phyloP scores from a whole-genome alignment of 2,113 vertebrate genomes.

The Pteruthius melanotis region DNA sequence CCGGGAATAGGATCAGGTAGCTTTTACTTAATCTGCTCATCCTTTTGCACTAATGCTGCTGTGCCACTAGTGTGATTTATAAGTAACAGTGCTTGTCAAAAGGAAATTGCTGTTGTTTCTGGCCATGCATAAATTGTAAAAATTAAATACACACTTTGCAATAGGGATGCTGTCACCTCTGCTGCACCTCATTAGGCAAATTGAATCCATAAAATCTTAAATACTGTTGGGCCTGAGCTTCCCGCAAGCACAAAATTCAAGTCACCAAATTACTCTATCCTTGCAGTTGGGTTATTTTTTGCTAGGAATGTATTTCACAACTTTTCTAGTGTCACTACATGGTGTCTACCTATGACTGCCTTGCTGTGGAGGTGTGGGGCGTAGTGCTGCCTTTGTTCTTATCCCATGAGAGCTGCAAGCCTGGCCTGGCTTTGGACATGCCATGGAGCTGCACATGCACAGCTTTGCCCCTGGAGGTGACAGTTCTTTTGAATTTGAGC shows the following conservation, averaged over 20 bases:
- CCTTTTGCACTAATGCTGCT: constrained; percentile 7
- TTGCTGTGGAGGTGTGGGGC: accelerated
- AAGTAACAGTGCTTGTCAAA: constrained; percentile 49
- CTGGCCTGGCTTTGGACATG: not conserved
- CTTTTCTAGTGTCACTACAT: not conserved
- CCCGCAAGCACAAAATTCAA: not conserved
- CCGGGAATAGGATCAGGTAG: not conserved
- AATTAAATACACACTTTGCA: constrained; percentile 66
- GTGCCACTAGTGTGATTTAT: constrained; percentile 40
- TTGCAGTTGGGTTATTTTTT: not conserved
- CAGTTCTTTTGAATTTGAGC: not conserved
- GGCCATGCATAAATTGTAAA: constrained; percentile 50
- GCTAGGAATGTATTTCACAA: not conserved
- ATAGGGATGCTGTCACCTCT: constrained; percentile 47
- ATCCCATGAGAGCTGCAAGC: not conserved
- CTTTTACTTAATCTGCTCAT: not conserved
- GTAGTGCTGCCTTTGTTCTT: not conserved
- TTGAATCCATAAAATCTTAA: constrained; percentile 65
- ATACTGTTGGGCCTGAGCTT: not conserved
- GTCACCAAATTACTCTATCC: not conserved
- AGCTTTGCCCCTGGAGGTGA: accelerated
- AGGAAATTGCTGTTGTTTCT: constrained; percentile 62
- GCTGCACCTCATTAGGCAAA: constrained; percentile 49
- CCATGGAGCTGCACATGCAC: accelerated
- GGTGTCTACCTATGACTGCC: not conserved